These are phyloP conservation scores for Goniozus legneri DNA, from an alignment of 1,140 invertebrate genomes.

Conservation along the genomic window DNA sequence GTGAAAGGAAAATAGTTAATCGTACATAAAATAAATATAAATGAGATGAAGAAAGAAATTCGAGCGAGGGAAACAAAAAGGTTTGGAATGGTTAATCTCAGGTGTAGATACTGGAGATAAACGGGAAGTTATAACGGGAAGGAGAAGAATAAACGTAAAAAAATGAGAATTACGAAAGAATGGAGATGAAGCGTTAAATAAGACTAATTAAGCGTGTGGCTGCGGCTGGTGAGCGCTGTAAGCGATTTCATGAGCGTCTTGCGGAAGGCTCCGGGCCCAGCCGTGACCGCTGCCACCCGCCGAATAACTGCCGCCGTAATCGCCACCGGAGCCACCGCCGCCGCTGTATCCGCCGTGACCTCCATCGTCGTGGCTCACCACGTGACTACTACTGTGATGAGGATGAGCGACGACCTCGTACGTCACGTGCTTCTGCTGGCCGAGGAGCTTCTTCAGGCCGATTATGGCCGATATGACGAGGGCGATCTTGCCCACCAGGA, in stretches of 20 bases:
- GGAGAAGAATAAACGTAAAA: neutral
- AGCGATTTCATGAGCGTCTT: constrained; percentile 70
- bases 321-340: constrained; percentile 55
- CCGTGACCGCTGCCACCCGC: constrained; percentile 59
- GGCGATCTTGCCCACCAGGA: constrained; percentile 79
- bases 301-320: constrained; percentile 56
- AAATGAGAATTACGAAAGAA: neutral
- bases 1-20: too few species aligned
- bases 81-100: too few species aligned
- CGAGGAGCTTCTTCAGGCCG: constrained; percentile 74
- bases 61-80: too few species aligned
- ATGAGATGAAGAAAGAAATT: too few species aligned
- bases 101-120: too few species aligned
- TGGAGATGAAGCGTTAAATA: constrained; percentile 22
- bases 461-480: constrained; percentile 77
- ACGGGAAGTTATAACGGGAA: too few species aligned
- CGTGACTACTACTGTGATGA: constrained; percentile 67
- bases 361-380: constrained; percentile 60
- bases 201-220: constrained; percentile 25
- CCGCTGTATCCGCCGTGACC: constrained; percentile 59
- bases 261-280: constrained; percentile 65
- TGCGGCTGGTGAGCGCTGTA: constrained; percentile 68
- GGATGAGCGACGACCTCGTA: constrained; percentile 80
- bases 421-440: constrained; percentile 71
- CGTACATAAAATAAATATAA: too few species aligned